Evolutionary conservation across 2,113 vertebrate genomes (phyloP).

Genomic region (Columba janthina): DNA sequence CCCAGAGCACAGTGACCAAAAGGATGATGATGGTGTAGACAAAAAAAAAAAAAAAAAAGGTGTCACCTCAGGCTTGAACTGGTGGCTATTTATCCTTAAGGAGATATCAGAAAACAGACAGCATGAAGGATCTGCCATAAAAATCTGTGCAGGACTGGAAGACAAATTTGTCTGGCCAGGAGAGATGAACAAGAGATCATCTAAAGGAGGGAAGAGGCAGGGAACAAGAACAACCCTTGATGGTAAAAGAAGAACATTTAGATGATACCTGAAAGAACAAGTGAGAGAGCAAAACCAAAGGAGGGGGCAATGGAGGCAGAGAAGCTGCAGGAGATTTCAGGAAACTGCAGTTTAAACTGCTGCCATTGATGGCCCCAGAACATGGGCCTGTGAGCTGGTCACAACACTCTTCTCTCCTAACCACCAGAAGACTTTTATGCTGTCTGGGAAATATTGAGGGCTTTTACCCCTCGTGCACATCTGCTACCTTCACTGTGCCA

Average conservation of each 20-base stretch:
- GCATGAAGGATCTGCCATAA: neutral
- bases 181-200: neutral
- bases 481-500: neutral
- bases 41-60: neutral
- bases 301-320: neutral
- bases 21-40: neutral
- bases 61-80: neutral
- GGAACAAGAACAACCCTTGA: neutral
- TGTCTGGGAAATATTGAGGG: neutral
- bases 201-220: neutral
- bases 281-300: neutral
- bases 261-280: neutral
- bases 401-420: neutral
- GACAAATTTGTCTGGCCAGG: neutral
- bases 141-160: neutral
- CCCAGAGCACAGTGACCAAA: neutral
- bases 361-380: neutral
- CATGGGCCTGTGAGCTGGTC: neutral
- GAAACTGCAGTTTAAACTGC: neutral
- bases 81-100: neutral
- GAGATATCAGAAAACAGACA: neutral
- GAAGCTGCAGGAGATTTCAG: neutral
- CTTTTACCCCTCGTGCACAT: neutral
- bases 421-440: neutral
- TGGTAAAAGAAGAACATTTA: neutral